Evolutionary conservation across 2,797 vertebrate species (phyloP), one percentile per base, ranked within the genome.

Genomic region (Acropternis orthonyx): DNA sequence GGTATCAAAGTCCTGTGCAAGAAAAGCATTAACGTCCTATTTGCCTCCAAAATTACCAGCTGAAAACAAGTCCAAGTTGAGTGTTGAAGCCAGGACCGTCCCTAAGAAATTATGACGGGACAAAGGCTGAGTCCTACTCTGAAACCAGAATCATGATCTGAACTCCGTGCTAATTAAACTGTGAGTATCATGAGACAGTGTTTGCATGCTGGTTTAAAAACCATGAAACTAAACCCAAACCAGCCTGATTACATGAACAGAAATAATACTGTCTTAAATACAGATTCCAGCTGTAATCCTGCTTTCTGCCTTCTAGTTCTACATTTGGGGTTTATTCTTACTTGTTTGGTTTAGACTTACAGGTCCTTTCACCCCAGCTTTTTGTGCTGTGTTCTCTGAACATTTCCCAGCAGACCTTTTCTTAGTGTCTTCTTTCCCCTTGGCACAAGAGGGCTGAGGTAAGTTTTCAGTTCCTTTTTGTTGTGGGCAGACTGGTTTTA

Each of bases 381-480:
- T 99, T 90, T 96, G 98, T 66, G 95, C 97, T 3, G 98, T 96
- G 78, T 98, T 98, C 93, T 99, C 98, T 81, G 98, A 98, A 85
- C 96, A 91, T 14, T 97, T 95, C 88, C 98, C 98, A 24, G 98
- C 93, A 71, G 98, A 96, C 92, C 93, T 98, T 90, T 97, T 97
- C 97, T 95, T 96, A 39, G 78, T 94, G 67, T 97, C 97, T 46
- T 97, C 97, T 71, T 95, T 98, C 84, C 95, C 69, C 73, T 91
- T 94, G 56, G 75, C 27, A 94, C 81, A 54, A 9, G 97, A 92
- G 1, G 93, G 88, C 84, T 97, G 97, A 66, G 95, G 85, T 34
- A 62, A 81, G 26, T 73, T 73, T 80, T 98, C 97, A 6, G 73
- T 32, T 32, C 96, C 97, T 96, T 97, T 98, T 30, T 96, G 85